phyloP scores from a whole-genome alignment of 2,888 invertebrate species.

The Anthoptus insignis region DNA sequence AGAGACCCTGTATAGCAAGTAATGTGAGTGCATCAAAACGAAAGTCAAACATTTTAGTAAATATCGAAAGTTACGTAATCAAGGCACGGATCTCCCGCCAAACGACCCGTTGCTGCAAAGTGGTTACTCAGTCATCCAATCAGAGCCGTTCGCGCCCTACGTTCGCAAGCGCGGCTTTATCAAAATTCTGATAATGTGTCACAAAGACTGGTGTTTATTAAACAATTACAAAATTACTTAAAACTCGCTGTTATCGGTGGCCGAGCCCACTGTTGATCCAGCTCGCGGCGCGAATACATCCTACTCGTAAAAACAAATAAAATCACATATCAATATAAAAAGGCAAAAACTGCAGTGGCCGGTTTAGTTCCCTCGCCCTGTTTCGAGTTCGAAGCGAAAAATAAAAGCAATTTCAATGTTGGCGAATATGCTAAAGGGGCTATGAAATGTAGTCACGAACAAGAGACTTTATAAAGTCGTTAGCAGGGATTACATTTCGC shows the following conservation, averaged over 20 bases:
- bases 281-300: slow-evolving; percentile 66
- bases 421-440: slow-evolving; percentile 47
- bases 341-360: slow-evolving; percentile 63
- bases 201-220: slow-evolving; percentile 57
- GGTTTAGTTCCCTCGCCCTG: slow-evolving; percentile 67
- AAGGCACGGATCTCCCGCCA: slow-evolving; percentile 72
- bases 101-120: slow-evolving; percentile 56
- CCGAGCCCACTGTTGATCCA: slow-evolving; percentile 62
- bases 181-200: slow-evolving; percentile 69
- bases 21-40: slow-evolving; percentile 47
- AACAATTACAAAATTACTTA: slow-evolving; percentile 74
- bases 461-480: slow-evolving; percentile 14
- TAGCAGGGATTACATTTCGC: slow-evolving; percentile 13
- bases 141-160: slow-evolving; percentile 75
- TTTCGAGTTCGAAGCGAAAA: slow-evolving; percentile 60
- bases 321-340: slow-evolving; percentile 64
- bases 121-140: slow-evolving; percentile 69
- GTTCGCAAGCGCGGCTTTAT: slow-evolving; percentile 77
- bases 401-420: slow-evolving; percentile 54
- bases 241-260: slow-evolving; percentile 58
- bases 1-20: slow-evolving; percentile 4
- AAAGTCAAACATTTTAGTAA: slow-evolving; percentile 44
- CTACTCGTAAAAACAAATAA: slow-evolving; percentile 59
- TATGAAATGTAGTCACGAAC: slow-evolving; percentile 50
- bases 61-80: slow-evolving; percentile 53